phyloP scores from a whole-genome alignment of 2,888 invertebrate species.

The Pardosa pseudoannulata region DNA sequence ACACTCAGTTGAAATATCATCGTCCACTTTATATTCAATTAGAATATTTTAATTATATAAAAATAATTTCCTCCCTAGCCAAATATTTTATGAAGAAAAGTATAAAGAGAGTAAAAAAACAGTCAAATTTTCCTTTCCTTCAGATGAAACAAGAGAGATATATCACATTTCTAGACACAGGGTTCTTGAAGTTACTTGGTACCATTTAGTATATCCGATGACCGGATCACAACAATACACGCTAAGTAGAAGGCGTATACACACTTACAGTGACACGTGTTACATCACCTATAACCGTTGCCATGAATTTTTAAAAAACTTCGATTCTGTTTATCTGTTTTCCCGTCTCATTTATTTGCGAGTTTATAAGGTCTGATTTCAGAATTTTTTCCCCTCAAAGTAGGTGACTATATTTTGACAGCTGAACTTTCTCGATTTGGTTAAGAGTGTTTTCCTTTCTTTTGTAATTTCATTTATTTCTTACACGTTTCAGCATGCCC shows the following conservation, averaged over 20 bases:
- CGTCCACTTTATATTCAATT: too few species aligned
- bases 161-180: too few species aligned
- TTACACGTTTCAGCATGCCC: background rate
- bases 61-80: too few species aligned
- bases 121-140: too few species aligned
- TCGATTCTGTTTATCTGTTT: background rate
- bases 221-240: constrained; percentile 26
- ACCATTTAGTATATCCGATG: constrained; percentile 29
- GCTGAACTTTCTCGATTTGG: background rate
- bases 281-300: constrained; percentile 15
- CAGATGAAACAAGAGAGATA: too few species aligned
- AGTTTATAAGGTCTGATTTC: background rate
- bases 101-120: too few species aligned
- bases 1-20: too few species aligned
- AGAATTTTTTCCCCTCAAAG: background rate
- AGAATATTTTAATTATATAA: too few species aligned
- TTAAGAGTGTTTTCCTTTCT: background rate
- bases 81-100: too few species aligned
- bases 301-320: constrained; percentile 16
- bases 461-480: background rate
- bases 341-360: background rate
- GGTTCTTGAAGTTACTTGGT: background rate
- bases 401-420: background rate
- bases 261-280: constrained; percentile 34
- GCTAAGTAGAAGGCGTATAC: constrained; percentile 36